Evolutionary conservation across 2,113 vertebrate genomes (phyloP).

Genomic region (Ochotona curzoniae): DNA sequence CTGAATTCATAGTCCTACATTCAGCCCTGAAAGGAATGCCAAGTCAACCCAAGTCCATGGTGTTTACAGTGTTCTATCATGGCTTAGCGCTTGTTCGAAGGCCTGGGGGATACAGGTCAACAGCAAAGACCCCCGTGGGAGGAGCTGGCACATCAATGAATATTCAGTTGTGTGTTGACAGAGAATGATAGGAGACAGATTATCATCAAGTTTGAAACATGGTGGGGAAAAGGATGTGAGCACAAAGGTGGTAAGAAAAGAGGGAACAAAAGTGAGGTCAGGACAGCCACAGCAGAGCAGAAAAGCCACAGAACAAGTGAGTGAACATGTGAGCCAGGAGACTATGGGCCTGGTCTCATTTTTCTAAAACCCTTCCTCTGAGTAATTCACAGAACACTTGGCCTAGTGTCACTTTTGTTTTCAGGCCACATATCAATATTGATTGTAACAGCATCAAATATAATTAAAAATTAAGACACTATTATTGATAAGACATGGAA

Average conservation of each 20-base stretch:
- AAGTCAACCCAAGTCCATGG: neutral
- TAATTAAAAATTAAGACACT: slow-evolving; percentile 64
- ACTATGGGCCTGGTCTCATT: neutral
- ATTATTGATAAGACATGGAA: neutral
- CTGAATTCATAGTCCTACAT: slow-evolving; percentile 7
- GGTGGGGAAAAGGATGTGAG: neutral
- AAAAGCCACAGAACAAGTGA: neutral
- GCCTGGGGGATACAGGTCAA: neutral
- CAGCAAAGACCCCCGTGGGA: neutral
- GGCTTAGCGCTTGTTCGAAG: neutral
- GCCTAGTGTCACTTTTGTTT: slow-evolving; percentile 26
- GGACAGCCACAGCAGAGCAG: neutral
- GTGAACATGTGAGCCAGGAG: neutral
- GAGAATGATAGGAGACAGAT: neutral
- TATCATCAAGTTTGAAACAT: neutral
- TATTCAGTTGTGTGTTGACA: neutral
- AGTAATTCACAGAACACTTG: slow-evolving; percentile 41
- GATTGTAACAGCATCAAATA: slow-evolving; percentile 43
- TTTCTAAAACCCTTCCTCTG: slow-evolving; percentile 1
- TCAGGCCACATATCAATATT: slow-evolving; percentile 54
- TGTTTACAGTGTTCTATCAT: neutral
- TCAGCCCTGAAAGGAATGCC: neutral
- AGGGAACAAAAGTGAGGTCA: neutral
- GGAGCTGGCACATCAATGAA: neutral
- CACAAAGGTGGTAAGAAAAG: neutral